phyloP scores from a whole-genome alignment of 2,113 vertebrate species.

The Bubo blakistoni region DNA sequence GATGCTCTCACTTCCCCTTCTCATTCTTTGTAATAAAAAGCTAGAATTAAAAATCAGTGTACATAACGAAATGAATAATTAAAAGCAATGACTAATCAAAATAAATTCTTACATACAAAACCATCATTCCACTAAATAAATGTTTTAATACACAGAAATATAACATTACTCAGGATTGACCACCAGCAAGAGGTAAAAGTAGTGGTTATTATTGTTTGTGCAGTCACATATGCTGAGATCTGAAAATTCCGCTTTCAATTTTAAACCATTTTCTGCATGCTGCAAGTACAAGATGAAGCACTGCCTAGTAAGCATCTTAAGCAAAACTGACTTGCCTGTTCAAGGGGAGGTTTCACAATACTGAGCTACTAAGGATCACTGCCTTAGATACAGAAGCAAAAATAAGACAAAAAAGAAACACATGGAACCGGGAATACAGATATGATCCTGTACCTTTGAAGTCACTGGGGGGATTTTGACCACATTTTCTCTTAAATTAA shows the following conservation, averaged over 20 bases:
- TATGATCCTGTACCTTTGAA: not conserved
- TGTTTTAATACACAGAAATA: not conserved
- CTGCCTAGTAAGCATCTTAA: not conserved
- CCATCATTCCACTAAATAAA: not conserved
- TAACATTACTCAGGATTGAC: not conserved
- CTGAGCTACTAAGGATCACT: not conserved
- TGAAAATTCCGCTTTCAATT: not conserved
- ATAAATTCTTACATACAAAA: not conserved
- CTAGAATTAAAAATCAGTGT: not conserved
- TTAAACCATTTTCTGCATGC: not conserved
- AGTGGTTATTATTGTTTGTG: not conserved
- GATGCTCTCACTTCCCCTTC: not conserved
- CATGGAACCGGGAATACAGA: not conserved
- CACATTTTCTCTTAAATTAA: not conserved
- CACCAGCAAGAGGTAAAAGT: not conserved
- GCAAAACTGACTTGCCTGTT: slow-evolving; percentile 1
- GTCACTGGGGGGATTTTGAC: not conserved
- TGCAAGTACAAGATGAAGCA: not conserved
- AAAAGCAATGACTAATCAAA: not conserved
- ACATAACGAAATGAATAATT: not conserved
- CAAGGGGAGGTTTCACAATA: not conserved
- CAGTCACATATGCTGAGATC: not conserved
- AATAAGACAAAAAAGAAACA: not conserved
- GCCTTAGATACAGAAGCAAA: not conserved
- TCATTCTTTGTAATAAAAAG: not conserved